Base-by-base conservation (phyloP, 2,113 vertebrate species). In the Centrocercus urophasianus region DNA sequence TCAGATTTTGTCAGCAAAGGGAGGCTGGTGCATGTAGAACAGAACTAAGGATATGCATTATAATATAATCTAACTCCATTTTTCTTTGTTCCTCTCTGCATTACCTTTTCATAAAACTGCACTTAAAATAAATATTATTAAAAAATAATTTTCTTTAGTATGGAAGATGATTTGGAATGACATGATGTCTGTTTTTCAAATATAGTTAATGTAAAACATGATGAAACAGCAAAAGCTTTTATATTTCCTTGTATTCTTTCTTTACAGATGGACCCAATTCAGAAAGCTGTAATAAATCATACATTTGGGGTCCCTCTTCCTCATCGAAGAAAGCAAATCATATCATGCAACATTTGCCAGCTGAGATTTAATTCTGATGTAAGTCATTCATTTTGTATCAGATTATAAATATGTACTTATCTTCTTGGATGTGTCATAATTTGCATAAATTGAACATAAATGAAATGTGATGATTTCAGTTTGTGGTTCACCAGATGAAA, bases 281-380 rank as follows among this genome's bases (percentile, higher is more conserved):
- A 99, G 98, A 99, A 99, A 98, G 99, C 99, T 86, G 98, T 99
- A 97, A 98, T 99, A 98, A 99, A 99, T 98, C 99, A 99, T 97
- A 99, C 99, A 73, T 98, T 99, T 73, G 98, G 99, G 92, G 98
- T 99, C 97, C 98, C 98, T 93, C 97, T 98, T 97, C 98, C 98
- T 76, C 96, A 98, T 93, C 98, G 98, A 98, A 98, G 98, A 98
- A 99, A 98, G 97, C 98, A 99, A 95, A 98, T 98, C 95, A 97
- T 98, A 97, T 98, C 99, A 95, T 99, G 99, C 98, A 98, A 98
- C 94, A 98, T 99, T 95, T 99, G 99, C 97, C 99, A 99, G 96
- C 98, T 99, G 97, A 98, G 99, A 98, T 99, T 99, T 98, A 99
- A 99, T 98, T 99, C 99, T 19, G 99, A 99, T 99, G 99, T 99